Evolutionary conservation across 1,140 invertebrate species (phyloP), one percentile per base, ranked within the genome.

Genomic region (Brachionus rotundiformis): DNA sequence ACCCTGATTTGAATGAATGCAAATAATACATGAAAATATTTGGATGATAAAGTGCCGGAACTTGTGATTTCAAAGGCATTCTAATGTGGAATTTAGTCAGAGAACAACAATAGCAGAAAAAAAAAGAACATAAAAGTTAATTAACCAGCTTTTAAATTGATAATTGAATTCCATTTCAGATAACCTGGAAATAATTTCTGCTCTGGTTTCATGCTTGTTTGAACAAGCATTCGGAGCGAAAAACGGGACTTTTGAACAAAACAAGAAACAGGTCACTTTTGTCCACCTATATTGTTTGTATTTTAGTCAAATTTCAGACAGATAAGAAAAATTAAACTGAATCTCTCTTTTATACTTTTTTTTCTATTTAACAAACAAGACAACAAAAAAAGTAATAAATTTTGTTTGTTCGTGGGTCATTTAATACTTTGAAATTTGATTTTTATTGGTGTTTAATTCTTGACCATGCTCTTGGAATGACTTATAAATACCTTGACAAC

Each of bases 401-500:
- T 68, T 68, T 68, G 63, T 68, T 33, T 68, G 29, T 68, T 68
- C 33, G n/a, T 68, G 63, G 63, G 36, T 68, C 63, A 68, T 68
- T 68, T 68, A 36, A 68, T 29, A 68, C 29, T 36, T 68, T 68
- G 31, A 68, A 36, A 63, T 29, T 63, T 63, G 29, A 63, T 33
- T 68, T 68, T 68, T 19, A 68, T 63, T 63, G n/a, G 25, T 63
- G 61, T 63, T 63, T 63, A 68, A 68, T 68, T 68, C 33, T 68
- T 68, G 63, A 36, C 63, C 63, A 68, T 68, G 63, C 63, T 68
- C 36, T 19, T 31, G 29, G 16, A 68, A 68, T 33, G 31, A 19
- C 63, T 68, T 68, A 68, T 36, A 68, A 68, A 68, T 68, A 68
- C 63, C 63, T 68, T 68, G 63, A 68, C 63, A 68, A 68, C 63